A percentile compares a stretch with the other conserved stretches of the same genome.
Evolutionary conservation across 2,113 vertebrate genomes (phyloP).

Genomic region (Clarias magur): DNA sequence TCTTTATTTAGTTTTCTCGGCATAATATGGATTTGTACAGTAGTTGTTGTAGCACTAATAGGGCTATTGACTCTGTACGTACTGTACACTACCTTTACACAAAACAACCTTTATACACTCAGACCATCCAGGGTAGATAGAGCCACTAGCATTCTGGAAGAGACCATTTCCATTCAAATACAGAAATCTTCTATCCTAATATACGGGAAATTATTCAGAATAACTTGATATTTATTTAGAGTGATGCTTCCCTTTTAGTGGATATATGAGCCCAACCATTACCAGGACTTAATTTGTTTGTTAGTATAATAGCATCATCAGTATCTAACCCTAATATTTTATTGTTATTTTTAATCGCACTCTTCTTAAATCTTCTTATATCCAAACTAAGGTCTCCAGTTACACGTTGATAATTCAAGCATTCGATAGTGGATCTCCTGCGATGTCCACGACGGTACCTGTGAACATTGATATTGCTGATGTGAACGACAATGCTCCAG

Average conservation of each 20-base stretch:
- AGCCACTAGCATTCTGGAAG: no score
- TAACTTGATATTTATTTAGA: neutral
- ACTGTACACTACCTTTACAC: no score
- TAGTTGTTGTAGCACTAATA: no score
- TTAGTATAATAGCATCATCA: neutral
- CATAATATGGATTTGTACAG: no score
- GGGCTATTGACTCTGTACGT: no score
- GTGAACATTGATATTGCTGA: conserved; percentile 93
- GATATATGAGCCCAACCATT: neutral
- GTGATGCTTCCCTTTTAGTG: neutral
- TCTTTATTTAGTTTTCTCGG: no score
- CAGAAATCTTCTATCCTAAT: no score
- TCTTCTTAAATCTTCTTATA: conserved; percentile 48
- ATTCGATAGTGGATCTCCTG: conserved; percentile 86
- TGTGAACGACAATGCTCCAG: conserved; percentile 90
- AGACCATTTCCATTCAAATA: no score
- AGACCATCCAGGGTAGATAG: no score
- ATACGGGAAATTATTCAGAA: neutral
- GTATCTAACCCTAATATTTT: neutral
- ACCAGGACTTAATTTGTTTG: neutral
- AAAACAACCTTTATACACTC: no score
- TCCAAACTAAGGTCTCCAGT: conserved; percentile 80
- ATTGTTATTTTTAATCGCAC: conserved; percentile 25
- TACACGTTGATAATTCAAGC: conserved; percentile 90
- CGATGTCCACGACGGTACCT: conserved; percentile 87